These are phyloP conservation scores for Silurus glanis DNA, from an alignment of 2,113 vertebrate genomes.

Conservation along the genomic window DNA sequence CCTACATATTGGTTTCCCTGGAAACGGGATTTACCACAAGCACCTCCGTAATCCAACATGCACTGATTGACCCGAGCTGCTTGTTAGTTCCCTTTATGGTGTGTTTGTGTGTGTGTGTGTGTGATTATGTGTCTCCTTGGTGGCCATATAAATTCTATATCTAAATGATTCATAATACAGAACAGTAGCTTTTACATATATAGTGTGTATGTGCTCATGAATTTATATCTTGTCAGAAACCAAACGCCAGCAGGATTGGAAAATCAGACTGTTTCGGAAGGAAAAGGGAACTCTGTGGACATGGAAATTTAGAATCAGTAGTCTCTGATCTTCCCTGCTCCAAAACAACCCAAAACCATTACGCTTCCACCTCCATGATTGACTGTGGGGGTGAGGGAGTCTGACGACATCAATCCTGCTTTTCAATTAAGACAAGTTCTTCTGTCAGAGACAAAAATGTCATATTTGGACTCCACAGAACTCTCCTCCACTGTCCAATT, in stretches of 20 bases:
- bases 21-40: background rate
- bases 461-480: no score
- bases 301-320: no score
- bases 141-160: background rate
- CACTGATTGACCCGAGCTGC: background rate
- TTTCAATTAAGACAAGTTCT: no score
- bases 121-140: background rate
- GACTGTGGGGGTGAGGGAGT: no score
- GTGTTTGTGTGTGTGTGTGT: background rate
- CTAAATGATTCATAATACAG: background rate
- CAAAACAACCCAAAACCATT: no score
- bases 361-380: no score
- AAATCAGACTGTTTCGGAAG: background rate
- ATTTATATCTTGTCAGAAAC: background rate
- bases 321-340: no score
- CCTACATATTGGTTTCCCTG: slow-evolving; percentile 19
- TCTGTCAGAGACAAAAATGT: no score
- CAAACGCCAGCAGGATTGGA: background rate
- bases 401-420: no score
- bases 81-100: background rate
- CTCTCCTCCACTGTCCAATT: no score
- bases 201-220: background rate
- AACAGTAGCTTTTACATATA: background rate
- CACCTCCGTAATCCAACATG: background rate
- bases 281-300: background rate